A percentile compares a stretch with the other conserved stretches of the same genome.
Conservation (phyloP, 2,888 invertebrate species). For the Acanthacorydalis orientalis region DNA sequence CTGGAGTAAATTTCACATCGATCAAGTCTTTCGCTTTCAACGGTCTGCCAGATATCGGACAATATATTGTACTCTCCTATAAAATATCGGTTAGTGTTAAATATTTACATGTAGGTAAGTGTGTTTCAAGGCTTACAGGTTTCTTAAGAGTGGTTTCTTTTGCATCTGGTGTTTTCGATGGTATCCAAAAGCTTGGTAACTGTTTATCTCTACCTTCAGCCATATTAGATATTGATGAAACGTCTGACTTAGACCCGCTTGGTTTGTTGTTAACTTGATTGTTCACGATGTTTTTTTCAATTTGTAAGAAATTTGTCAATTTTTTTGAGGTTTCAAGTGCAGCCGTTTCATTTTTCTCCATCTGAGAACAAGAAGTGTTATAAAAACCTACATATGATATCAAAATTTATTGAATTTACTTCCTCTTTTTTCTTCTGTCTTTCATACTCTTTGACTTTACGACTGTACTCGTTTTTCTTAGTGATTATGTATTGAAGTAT, state of each 20-base stretch:
- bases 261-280: constrained; percentile 24
- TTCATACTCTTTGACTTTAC: constrained; percentile 84
- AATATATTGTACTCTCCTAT: constrained; percentile 53
- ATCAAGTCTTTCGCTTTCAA: constrained; percentile 85
- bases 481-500: constrained; percentile 87
- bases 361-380: constrained; percentile 18
- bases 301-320: constrained; percentile 62
- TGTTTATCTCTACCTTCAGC: constrained; percentile 55
- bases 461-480: constrained; percentile 81
- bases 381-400: too few relatives aligned
- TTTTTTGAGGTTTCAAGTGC: constrained; percentile 59
- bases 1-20: constrained; percentile 79
- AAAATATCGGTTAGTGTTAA: constrained; percentile 10
- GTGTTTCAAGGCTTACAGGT: constrained; percentile 37
- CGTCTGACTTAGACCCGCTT: constrained; percentile 12
- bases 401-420: constrained; percentile 4
- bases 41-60: constrained; percentile 72
- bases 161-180: constrained; percentile 80
- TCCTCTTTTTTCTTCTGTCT: constrained; percentile 63
- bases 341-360: constrained; percentile 49
- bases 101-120: not conserved
- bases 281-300: constrained; percentile 61
- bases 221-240: constrained; percentile 53
- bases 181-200: constrained; percentile 93
- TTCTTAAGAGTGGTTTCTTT: constrained; percentile 51